Evolutionary conservation across 2,888 invertebrate species (phyloP).

Genomic region (Himalopsyche anomala): DNA sequence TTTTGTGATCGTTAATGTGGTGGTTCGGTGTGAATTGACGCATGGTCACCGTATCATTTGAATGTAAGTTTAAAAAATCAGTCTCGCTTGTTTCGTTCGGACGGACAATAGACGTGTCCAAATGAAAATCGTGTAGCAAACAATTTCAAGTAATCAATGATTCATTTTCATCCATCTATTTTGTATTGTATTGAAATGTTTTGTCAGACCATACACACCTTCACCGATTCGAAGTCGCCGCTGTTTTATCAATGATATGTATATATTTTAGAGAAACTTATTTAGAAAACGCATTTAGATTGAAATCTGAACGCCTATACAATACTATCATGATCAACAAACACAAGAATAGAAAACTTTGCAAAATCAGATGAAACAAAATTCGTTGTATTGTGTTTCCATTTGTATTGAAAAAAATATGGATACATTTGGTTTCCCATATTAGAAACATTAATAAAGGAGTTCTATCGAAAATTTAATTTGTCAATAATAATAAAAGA

Average conservation of each 20-base stretch:
- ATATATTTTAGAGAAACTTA: too few species aligned
- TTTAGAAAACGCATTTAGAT: too few species aligned
- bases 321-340: too few species aligned
- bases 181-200: background rate
- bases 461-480: too few species aligned
- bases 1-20: background rate
- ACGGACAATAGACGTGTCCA: slow-evolving; percentile 39
- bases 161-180: background rate
- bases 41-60: background rate
- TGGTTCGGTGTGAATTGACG: background rate
- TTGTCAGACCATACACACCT: background rate
- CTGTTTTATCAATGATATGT: background rate
- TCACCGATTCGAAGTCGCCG: background rate
- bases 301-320: too few species aligned
- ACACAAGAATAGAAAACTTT: too few species aligned
- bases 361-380: too few species aligned
- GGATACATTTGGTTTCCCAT: too few species aligned
- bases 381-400: too few species aligned
- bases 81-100: slow-evolving; percentile 28
- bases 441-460: too few species aligned
- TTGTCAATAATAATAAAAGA: too few species aligned
- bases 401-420: too few species aligned
- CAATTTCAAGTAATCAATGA: slow-evolving; percentile 35
- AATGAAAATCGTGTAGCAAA: slow-evolving; percentile 29
- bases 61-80: slow-evolving; percentile 31